Evolutionary conservation across 1,140 invertebrate species (phyloP).

Genomic region (Lithobius niger): DNA sequence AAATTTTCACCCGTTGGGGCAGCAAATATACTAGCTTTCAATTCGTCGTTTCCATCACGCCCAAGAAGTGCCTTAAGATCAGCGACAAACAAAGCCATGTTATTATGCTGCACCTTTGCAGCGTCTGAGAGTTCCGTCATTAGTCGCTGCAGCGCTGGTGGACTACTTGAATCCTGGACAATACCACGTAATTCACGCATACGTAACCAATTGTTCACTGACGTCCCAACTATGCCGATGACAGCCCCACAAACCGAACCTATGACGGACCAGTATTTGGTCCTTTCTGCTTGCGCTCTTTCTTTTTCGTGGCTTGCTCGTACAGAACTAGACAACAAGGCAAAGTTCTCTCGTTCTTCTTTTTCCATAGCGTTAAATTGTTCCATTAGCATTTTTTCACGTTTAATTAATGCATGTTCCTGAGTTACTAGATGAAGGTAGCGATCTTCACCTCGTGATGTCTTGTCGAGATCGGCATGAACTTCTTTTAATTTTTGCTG

Average conservation of each 20-base stretch:
- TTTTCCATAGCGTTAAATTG: constrained; percentile 31
- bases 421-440: constrained; percentile 36
- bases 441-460: constrained; percentile 48
- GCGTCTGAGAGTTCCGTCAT: constrained; percentile 19
- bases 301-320: constrained; percentile 59
- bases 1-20: neutral
- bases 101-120: constrained; percentile 21
- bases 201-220: constrained; percentile 47
- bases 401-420: constrained; percentile 33
- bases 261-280: constrained; percentile 63
- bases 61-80: constrained; percentile 17
- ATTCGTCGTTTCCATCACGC: neutral
- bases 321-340: constrained; percentile 47
- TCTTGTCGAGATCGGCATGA: constrained; percentile 50
- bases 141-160: constrained; percentile 16
- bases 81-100: constrained; percentile 20
- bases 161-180: constrained; percentile 32
- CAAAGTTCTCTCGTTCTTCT: constrained; percentile 49
- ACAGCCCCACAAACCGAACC: constrained; percentile 52
- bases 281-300: constrained; percentile 52
- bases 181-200: constrained; percentile 49
- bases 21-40: neutral
- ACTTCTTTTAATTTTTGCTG: constrained; percentile 48
- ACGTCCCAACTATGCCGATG: constrained; percentile 49
- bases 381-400: constrained; percentile 28